Percentiles rank a stretch among this genome's conserved stretches.
These are phyloP conservation scores for Xiphophorus hellerii DNA, from an alignment of 2,113 vertebrate genomes.

Conservation along the genomic window DNA sequence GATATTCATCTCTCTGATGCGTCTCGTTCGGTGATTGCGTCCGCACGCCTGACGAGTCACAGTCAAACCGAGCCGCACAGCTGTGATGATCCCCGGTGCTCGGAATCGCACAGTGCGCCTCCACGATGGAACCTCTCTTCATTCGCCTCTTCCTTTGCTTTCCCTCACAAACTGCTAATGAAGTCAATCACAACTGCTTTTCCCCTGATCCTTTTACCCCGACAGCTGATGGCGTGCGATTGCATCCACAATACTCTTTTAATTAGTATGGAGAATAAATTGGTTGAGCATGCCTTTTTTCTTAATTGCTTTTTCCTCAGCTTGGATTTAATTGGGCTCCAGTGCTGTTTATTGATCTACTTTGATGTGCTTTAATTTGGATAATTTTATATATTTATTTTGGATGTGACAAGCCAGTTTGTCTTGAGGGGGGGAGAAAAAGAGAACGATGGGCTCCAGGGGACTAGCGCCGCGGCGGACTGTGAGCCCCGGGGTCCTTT, in stretches of 20 bases:
- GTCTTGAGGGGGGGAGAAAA: slow-evolving; percentile 45
- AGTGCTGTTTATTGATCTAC: slow-evolving; percentile 80
- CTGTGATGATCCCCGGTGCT: slow-evolving; percentile 58
- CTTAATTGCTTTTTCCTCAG: slow-evolving; percentile 81
- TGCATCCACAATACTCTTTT: slow-evolving; percentile 81
- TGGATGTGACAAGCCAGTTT: slow-evolving; percentile 64
- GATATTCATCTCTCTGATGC: slow-evolving; percentile 63
- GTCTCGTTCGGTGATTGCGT: slow-evolving; percentile 60
- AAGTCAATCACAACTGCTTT: slow-evolving; percentile 75
- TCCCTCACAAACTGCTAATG: slow-evolving; percentile 71
- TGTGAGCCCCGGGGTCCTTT: slow-evolving; percentile 38
- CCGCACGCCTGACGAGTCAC: slow-evolving; percentile 70
- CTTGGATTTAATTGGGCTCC: slow-evolving; percentile 79
- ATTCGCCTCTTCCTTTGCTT: slow-evolving; percentile 39
- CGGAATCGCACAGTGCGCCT: slow-evolving; percentile 49
- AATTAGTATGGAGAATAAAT: slow-evolving; percentile 83
- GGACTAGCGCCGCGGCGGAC: slow-evolving; percentile 41
- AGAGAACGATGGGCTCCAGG: slow-evolving; percentile 18
- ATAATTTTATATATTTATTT: slow-evolving; percentile 83
- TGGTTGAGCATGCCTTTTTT: slow-evolving; percentile 81
- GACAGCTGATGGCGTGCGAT: slow-evolving; percentile 81
- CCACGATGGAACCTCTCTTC: slow-evolving; percentile 37
- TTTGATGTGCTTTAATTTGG: slow-evolving; percentile 82
- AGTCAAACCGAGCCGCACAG: slow-evolving; percentile 72
- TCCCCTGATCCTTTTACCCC: slow-evolving; percentile 69